These are phyloP conservation scores for Pinctada fucata DNA, from an alignment of 2,888 invertebrate species.

Conservation along the genomic window DNA sequence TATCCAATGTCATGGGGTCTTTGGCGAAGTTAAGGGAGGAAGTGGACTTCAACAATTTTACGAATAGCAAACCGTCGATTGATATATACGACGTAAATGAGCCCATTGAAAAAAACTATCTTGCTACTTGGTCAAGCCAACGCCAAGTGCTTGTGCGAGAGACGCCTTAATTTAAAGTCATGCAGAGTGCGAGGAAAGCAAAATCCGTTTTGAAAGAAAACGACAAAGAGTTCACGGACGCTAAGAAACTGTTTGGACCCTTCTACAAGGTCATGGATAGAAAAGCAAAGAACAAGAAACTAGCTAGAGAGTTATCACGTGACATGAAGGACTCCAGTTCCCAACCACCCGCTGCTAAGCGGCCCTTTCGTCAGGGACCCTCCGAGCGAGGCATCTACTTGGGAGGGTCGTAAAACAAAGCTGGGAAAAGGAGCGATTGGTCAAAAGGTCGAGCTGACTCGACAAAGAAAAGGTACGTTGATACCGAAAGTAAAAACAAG, in stretches of 20 bases:
- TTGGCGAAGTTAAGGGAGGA: not conserved
- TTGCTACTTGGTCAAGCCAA: not conserved
- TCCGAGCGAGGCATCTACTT: not conserved
- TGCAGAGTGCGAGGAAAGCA: not conserved
- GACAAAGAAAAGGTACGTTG: no score
- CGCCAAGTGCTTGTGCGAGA: not conserved
- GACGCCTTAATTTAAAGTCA: not conserved
- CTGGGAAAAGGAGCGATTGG: not conserved
- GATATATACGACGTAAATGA: not conserved
- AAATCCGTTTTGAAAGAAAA: not conserved
- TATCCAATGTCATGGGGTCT: not conserved
- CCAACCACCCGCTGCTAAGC: not conserved
- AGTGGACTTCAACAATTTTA: not conserved
- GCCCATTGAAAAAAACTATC: not conserved
- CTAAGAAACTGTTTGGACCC: not conserved
- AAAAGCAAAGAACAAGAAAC: not conserved
- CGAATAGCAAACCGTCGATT: not conserved
- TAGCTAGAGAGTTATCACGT: not conserved
- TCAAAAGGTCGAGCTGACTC: not conserved
- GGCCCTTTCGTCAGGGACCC: not conserved
- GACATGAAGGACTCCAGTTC: not conserved
- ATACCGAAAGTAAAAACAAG: no score
- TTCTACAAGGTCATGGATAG: not conserved
- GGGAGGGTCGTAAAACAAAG: not conserved
- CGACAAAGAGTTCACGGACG: not conserved